Evolutionary conservation across 1,140 invertebrate genomes (phyloP), one percentile per base, ranked within the genome.

Genomic region (Vanessa atalanta): DNA sequence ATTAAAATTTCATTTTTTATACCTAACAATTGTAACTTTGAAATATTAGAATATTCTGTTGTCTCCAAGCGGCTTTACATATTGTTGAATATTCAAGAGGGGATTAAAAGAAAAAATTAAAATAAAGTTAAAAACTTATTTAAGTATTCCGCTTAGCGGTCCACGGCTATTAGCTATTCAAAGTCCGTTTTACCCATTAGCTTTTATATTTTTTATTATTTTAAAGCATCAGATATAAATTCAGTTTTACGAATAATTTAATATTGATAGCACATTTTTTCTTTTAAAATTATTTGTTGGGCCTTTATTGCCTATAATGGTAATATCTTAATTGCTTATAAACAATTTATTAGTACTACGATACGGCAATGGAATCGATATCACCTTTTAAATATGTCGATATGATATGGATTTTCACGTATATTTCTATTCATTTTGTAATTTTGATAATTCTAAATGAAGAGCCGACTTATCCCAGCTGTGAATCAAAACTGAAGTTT

Each of bases 111-210:
- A 86, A 88, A 87, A 88, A 89, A 90, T 90, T 86, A 87, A 89
- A 90, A 83, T 76, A 80, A 82, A 73, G 80, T 84, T 86, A 87
- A 88, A 89, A 88, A 89, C 82, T 85, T 89, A 86, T 88, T 91
- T 88, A 88, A 83, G 84, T 85, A 91, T 91, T 91, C 88, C 68
- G 78, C 73, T 66, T 74, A 79, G 82, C 81, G 80, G 81, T 79
- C 79, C 67, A 65, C 65, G 69, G 65, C 72, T 81, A 89, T 89
- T 81, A 85, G 83, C 66, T 82, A 89, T 89, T 90, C 88, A 83
- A 80, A 84, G 78, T 80, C 75, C 81, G 89, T 88, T 85, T 81
- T 74, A 81, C 72, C 83, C 84, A 91, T 91, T 87, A 91, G 75
- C 70, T 76, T 75, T 76, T 83, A 72, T 67, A 70, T 74, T 73